phyloP scores from a whole-genome alignment of 2,797 vertebrate species.

The Platyrinchus mystaceus region DNA sequence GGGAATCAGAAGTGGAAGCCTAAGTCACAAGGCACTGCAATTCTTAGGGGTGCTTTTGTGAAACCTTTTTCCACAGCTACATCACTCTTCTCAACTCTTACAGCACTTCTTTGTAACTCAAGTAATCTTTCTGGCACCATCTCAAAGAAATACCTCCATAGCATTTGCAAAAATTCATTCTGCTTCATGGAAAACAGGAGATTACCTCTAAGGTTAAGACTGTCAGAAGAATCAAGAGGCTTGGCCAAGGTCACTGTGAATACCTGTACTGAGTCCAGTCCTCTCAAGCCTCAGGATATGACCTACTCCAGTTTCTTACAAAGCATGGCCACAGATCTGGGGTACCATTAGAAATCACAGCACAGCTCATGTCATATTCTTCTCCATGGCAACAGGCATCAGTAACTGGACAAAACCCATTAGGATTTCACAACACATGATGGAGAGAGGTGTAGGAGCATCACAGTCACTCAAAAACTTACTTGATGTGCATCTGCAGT shows the following conservation, averaged over 20 bases:
- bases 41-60: not conserved
- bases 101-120: not conserved
- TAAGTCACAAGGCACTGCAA: not conserved
- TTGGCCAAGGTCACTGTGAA: not conserved
- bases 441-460: not conserved
- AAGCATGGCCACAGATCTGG: not conserved
- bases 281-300: not conserved
- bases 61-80: not conserved
- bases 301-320: not conserved
- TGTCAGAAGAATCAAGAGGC: not conserved
- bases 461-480: not conserved
- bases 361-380: not conserved
- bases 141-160: not conserved
- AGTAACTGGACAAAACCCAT: not conserved
- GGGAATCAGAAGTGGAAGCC: not conserved
- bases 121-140: not conserved
- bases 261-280: not conserved
- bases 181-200: not conserved
- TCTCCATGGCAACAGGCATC: not conserved
- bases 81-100: not conserved
- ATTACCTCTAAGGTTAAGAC: not conserved
- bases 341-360: not conserved
- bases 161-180: not conserved
- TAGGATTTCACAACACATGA: not conserved
- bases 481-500: not conserved